Evolutionary conservation across 2,888 invertebrate genomes (phyloP), one percentile per base, ranked within the genome.

Genomic region (Meteorus cinctellus): DNA sequence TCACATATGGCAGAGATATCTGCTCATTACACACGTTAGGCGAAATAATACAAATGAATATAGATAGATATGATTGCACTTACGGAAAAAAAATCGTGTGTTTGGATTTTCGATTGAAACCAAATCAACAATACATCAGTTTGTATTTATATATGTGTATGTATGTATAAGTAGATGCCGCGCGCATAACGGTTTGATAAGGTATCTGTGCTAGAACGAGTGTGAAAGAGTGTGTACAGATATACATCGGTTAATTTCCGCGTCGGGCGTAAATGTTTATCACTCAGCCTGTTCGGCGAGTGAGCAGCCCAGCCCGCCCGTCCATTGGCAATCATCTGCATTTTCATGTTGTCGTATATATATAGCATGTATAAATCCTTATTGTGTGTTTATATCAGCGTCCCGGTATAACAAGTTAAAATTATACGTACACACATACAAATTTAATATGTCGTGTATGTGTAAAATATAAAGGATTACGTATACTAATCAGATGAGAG

Each of bases 201-300:
- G 75, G 66, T 77, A 78, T 80, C 80, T 78, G 68, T 67, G 45
- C 68, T 65, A 59, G 65, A 65, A 45, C 66, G 74, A 73, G 67
- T 74, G 82, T 86, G 86, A 88, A 87, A 86, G 85, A 87, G 87
- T 87, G 88, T 85, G 86, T 85, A 86, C 88, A 88, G 87, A 87
- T 89, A 89, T 6, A 4, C 2, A 34, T 88, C 89, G 89, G 89
- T 89, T 88, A 85, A 87, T 88, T 89, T 88, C 88, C 88, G 87
- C 85, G 85, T 86, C 86, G 85, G 85, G 84, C 84, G 83, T 5
- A 16, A n/a, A n/a, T 84, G 85, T 82, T 87, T 88, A 87, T 88
- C 88, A 86, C 84, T 80, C 80, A 84, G 87, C 86, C 85, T 86
- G 86, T 88, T 87, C 87, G 81, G 85, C 81, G 82, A 29, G 31